Evolutionary conservation across 2,113 vertebrate species (phyloP), one percentile per base, ranked within the genome.

Genomic region (Percina caprodes): DNA sequence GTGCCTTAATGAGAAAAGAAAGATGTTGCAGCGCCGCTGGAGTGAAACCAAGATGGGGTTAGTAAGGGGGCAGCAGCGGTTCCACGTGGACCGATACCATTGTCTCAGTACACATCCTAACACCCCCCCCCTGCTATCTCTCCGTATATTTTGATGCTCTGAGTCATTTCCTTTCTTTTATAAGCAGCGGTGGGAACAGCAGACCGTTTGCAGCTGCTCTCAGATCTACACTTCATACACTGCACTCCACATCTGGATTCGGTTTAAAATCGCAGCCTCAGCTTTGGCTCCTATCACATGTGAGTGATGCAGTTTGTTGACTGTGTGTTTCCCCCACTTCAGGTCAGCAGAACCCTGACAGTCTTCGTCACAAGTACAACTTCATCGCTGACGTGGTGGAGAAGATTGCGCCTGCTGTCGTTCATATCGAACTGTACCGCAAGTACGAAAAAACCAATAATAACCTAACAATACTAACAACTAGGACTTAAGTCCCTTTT

Each of bases 321-420:
- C 19, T 0, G 0, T n/a, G 24, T 77, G 48, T 77, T 33, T 30
- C 11, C 12, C 33, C 33, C 33, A 3, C 69, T 30, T 2, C 95
- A 99, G 98, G 95, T 84, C 96, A 97, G 83, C 94, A 96, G 91
- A 95, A 97, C 80, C 97, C 97, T 0, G 96, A 99, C 85, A 99
- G 98, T 65, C 90, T 97, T 77, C 93, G 98, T 6, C 94, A 96
- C 91, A 97, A 95, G 59, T 99, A 97, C 91, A 99, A 99, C 95
- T 99, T 99, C 65, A 99, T 99, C 35, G 98, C 98, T 16, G 98
- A 99, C 21, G 98, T 99, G 88, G 98, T 99, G 90, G 98, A 99
- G 95, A 98, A 99, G 94, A 99, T 99, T 0, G 98, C 97, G 0
- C 98, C 98, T 2, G 97, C 98, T 9, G 98, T 99, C 62, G 98